Conservation (phyloP, 2,888 invertebrate genomes). For the Ophion ellenae region DNA sequence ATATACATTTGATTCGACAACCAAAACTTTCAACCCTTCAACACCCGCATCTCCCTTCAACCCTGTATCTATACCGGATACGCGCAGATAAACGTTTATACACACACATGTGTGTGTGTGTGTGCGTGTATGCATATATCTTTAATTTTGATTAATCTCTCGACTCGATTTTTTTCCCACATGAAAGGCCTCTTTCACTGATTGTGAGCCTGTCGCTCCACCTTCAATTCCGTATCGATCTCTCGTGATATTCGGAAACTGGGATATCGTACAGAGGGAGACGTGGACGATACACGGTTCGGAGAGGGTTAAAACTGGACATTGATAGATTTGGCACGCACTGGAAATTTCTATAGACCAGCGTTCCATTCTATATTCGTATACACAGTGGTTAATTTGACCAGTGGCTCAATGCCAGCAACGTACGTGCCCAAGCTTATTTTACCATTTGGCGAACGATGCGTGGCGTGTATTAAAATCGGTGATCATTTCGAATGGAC, state of each 20-base stretch:
- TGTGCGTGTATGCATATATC: too few relatives aligned
- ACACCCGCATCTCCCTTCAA: background rate
- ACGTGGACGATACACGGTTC: too few relatives aligned
- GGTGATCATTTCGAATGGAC: too few relatives aligned
- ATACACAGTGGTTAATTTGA: background rate
- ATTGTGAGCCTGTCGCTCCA: constrained; percentile 28
- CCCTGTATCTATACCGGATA: constrained; percentile 14
- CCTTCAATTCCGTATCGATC: constrained; percentile 19
- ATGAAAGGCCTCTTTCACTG: background rate
- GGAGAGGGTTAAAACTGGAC: background rate
- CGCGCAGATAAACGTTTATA: constrained; percentile 36
- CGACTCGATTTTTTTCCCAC: constrained; percentile 23
- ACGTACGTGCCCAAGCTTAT: background rate
- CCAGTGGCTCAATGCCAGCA: background rate
- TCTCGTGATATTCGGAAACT: background rate
- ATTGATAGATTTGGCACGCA: constrained; percentile 4
- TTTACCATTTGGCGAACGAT: too few relatives aligned
- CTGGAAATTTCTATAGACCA: background rate
- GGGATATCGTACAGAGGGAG: background rate
- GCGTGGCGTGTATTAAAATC: too few relatives aligned
- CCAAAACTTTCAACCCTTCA: constrained; percentile 7
- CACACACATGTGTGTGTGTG: background rate
- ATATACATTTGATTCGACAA: background rate
- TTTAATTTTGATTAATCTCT: constrained; percentile 34
- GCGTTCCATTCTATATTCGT: background rate